Evolutionary conservation across 1,140 invertebrate species (phyloP).

Genomic region (Vanessa tameamea): DNA sequence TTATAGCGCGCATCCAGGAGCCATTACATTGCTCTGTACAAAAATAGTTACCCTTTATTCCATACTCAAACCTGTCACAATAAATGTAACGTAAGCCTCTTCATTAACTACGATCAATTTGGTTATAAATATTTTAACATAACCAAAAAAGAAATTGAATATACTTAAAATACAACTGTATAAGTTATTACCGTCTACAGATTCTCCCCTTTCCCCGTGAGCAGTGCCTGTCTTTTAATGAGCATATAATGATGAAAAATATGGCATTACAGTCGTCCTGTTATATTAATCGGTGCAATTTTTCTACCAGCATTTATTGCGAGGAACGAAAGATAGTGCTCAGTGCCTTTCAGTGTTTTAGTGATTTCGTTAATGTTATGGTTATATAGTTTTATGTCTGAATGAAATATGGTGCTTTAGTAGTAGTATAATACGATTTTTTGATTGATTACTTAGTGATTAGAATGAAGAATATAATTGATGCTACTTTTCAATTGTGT

Average conservation of each 20-base stretch:
- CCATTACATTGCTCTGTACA: no score
- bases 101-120: not conserved
- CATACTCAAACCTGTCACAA: no score
- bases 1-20: no score
- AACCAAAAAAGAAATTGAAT: conserved; percentile 40
- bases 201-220: conserved; percentile 32
- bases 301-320: conserved; percentile 57
- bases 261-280: conserved; percentile 64
- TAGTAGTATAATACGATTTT: no score
- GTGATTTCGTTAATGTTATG: conserved; percentile 8
- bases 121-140: conserved; percentile 35
- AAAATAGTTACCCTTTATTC: no score
- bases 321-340: conserved; percentile 49
- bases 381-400: not conserved
- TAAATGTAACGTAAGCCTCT: no score
- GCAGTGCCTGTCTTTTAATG: conserved; percentile 63
- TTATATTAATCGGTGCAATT: conserved; percentile 74
- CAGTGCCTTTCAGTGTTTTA: conserved; percentile 48
- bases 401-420: not conserved
- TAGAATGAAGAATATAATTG: no score
- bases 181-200: conserved; percentile 48
- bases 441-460: no score
- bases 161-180: conserved; percentile 48
- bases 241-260: conserved; percentile 79
- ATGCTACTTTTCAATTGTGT: no score